Conservation (phyloP, 2,113 vertebrate species). For the Gallinago jamesoni region DNA sequence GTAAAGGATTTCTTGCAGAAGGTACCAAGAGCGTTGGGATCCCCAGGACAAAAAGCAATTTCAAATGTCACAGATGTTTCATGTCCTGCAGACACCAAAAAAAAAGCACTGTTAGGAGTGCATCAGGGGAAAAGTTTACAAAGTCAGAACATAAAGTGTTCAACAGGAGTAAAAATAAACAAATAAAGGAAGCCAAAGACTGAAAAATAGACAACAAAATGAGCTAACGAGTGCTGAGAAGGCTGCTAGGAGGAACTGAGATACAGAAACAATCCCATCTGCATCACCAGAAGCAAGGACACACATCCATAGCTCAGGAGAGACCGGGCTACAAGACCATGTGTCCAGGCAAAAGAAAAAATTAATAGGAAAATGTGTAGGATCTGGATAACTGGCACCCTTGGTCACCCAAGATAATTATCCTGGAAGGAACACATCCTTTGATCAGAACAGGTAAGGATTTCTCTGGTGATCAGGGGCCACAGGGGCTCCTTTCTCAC, state of each 20-base stretch:
- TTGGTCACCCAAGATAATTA: fast-evolving
- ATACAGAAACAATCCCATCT: background rate
- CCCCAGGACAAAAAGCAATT: background rate
- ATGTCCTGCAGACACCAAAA: background rate
- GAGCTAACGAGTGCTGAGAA: background rate
- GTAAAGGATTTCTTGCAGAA: background rate
- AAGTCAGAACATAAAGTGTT: background rate
- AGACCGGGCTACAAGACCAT: background rate
- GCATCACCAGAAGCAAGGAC: background rate
- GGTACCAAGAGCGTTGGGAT: background rate
- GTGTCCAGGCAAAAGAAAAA: background rate
- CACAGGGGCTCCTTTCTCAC: background rate
- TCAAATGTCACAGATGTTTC: background rate
- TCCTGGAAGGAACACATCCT: background rate
- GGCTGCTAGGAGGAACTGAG: background rate
- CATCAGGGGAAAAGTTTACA: background rate
- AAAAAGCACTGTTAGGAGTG: fast-evolving
- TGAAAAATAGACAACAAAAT: background rate
- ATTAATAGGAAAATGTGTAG: fast-evolving
- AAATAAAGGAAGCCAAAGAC: background rate
- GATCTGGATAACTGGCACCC: background rate
- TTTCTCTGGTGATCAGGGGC: background rate
- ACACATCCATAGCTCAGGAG: background rate
- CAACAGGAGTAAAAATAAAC: background rate
- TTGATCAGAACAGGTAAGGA: background rate